These are phyloP conservation scores for Scolopax bukidnonensis DNA, from an alignment of 2,797 vertebrate species.

Conservation along the genomic window DNA sequence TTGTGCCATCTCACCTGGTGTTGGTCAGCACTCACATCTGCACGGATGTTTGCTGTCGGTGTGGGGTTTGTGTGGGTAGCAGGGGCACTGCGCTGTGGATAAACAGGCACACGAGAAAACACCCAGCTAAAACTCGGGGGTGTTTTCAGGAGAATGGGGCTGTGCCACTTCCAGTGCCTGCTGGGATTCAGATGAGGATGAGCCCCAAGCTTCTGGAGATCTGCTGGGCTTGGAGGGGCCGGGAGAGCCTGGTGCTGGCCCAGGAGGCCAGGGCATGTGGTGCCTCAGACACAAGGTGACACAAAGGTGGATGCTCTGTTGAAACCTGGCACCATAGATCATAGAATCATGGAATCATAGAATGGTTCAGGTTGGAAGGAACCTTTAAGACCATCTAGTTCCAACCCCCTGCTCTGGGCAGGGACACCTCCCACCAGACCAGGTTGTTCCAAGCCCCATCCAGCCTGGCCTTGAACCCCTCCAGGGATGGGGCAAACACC, in stretches of 20 bases:
- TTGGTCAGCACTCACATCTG: neutral
- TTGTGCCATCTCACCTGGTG: neutral
- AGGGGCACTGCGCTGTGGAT: neutral
- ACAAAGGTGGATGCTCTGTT: neutral
- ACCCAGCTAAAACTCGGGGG: neutral
- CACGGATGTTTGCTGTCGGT: neutral
- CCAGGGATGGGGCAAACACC: no score
- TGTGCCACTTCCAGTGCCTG: neutral
- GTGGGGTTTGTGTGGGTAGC: neutral
- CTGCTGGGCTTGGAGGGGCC: neutral
- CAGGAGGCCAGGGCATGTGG: accelerated
- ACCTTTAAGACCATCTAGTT: no score
- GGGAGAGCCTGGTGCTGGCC: neutral
- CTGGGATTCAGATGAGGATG: neutral
- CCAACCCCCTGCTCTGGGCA: no score
- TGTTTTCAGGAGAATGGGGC: neutral
- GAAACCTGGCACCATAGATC: neutral
- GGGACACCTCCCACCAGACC: no score
- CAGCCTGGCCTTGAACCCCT: no score
- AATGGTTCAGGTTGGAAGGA: no score
- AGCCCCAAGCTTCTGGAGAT: neutral
- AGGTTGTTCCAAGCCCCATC: no score
- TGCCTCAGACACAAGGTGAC: neutral
- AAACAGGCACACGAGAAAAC: neutral
- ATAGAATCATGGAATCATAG: no score